Conservation (phyloP, 2,113 vertebrate species). For the Propithecus coquereli region DNA sequence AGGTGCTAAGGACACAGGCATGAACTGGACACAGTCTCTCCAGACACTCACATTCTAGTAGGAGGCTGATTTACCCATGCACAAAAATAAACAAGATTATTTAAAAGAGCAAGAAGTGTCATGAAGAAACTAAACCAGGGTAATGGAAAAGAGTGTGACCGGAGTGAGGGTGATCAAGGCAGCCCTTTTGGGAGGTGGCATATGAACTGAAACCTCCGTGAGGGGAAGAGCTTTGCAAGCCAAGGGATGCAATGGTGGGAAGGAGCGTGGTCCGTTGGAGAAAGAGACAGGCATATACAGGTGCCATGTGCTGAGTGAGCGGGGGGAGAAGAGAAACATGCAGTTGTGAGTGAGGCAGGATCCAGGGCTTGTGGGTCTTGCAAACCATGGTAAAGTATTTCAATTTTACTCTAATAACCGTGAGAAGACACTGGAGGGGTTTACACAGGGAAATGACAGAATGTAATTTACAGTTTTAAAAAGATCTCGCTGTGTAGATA, state of each 20-base stretch:
- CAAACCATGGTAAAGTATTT: neutral
- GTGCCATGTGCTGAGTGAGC: neutral
- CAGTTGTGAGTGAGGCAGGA: neutral
- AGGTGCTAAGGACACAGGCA: neutral
- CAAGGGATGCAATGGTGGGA: accelerated
- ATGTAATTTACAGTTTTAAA: neutral
- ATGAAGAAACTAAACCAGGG: neutral
- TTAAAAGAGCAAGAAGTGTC: neutral
- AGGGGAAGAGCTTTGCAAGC: accelerated
- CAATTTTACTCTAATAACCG: neutral
- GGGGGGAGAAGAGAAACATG: neutral
- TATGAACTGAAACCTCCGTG: neutral
- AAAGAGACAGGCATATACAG: neutral
- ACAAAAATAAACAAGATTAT: neutral
- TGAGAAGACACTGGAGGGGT: neutral
- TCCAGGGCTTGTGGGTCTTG: neutral
- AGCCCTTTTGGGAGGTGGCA: neutral
- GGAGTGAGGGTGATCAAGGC: neutral
- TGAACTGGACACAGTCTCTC: neutral
- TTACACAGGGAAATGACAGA: neutral
- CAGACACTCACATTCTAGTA: neutral
- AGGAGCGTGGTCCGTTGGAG: neutral
- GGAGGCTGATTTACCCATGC: neutral
- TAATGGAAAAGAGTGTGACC: neutral
- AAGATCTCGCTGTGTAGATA: neutral